These are phyloP conservation scores for Leucania comma DNA, from an alignment of 2,888 invertebrate genomes.

Conservation along the genomic window DNA sequence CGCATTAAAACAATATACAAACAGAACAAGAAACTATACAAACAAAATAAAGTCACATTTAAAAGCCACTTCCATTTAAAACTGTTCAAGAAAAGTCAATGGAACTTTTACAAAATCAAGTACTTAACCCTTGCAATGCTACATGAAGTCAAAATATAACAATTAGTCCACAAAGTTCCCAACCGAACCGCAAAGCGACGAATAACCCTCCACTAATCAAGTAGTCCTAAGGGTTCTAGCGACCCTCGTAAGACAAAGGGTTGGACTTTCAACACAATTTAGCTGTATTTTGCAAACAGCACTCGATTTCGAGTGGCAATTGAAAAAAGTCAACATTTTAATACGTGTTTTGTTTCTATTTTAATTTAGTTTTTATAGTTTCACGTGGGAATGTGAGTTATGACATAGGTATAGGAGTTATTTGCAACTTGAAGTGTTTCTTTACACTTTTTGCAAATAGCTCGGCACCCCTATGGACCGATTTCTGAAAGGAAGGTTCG, in stretches of 20 bases:
- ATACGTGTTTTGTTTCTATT: conserved; percentile 77
- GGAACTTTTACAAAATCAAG: conserved; percentile 33
- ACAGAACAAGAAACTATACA: conserved; percentile 30
- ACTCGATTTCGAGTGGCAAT: conserved; percentile 75
- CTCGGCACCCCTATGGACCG: no score
- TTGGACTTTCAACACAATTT: conserved; percentile 80
- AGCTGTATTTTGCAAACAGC: conserved; percentile 88
- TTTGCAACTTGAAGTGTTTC: no score
- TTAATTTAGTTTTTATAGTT: conserved; percentile 61
- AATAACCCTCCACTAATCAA: conserved; percentile 78
- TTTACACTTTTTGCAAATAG: no score
- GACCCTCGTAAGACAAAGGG: conserved; percentile 81
- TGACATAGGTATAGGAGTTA: no score
- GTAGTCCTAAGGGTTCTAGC: conserved; percentile 66
- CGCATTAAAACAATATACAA: conserved; percentile 38
- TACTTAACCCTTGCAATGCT: conserved; percentile 43
- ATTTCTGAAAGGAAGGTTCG: no score
- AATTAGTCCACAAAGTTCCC: conserved; percentile 57
- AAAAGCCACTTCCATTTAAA: conserved; percentile 33
- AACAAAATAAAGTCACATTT: conserved; percentile 58
- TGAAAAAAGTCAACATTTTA: conserved; percentile 75
- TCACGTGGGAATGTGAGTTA: conserved; percentile 75
- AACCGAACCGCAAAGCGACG: conserved; percentile 63
- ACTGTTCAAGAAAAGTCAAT: conserved; percentile 39
- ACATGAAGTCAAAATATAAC: conserved; percentile 59